Percentiles rank a stretch among this genome's conserved stretches.
phyloP scores from a whole-genome alignment of 2,888 invertebrate species.

The Volucella inanis region DNA sequence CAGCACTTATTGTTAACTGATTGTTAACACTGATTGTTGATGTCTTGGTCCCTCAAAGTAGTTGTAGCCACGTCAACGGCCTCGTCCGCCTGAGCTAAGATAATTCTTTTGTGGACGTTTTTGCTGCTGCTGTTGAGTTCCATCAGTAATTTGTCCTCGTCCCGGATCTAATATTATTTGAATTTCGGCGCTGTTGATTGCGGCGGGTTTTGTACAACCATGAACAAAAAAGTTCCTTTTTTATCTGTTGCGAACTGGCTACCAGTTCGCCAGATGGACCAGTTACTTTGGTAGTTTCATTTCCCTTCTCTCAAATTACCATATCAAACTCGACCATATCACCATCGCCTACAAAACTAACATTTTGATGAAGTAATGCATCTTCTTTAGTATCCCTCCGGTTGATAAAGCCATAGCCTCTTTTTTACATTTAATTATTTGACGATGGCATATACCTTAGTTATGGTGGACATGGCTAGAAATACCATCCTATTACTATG shows the following conservation, averaged over 20 bases:
- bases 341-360: slow-evolving; percentile 99
- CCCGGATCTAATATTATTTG: slow-evolving; percentile 76
- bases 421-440: slow-evolving; percentile 99
- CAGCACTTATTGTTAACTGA: too few relatives aligned
- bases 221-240: slow-evolving; percentile 85
- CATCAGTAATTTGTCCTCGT: slow-evolving; percentile 77
- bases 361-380: slow-evolving; percentile 98
- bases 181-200: slow-evolving; percentile 78
- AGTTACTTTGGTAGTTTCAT: slow-evolving; percentile 98
- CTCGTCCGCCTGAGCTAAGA: slow-evolving; percentile 78
- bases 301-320: slow-evolving; percentile 98
- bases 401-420: slow-evolving; percentile 99
- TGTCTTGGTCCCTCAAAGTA: slow-evolving; percentile 79
- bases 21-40: slow-evolving; percentile 77
- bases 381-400: slow-evolving; percentile 99
- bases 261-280: slow-evolving; percentile 97
- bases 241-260: slow-evolving; percentile 98
- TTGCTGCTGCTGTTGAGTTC: slow-evolving; percentile 76
- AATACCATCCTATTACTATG: too few relatives aligned
- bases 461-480: too few relatives aligned
- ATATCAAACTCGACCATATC: slow-evolving; percentile 99
- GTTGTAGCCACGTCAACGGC: slow-evolving; percentile 78
- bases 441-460: slow-evolving; percentile 98
- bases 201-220: slow-evolving; percentile 85
- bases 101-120: slow-evolving; percentile 78